Conservation (phyloP, 2,113 vertebrate species). For the Narcine bancroftii region DNA sequence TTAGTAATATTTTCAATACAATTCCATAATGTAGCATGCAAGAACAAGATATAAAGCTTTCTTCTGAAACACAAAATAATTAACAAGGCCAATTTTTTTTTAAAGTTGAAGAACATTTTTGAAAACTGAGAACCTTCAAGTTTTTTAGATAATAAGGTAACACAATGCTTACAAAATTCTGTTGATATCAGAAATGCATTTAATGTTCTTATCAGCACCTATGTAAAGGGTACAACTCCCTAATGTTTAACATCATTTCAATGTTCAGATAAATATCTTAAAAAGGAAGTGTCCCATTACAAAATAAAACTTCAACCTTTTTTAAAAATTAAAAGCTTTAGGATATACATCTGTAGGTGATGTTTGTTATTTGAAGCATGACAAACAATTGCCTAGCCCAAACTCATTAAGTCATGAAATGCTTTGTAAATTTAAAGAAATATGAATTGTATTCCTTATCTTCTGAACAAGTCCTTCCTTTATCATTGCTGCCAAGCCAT, state of each 20-base stretch:
- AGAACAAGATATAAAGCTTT: too few relatives aligned
- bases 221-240: too few relatives aligned
- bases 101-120: too few relatives aligned
- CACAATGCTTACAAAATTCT: too few relatives aligned
- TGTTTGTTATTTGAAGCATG: neutral
- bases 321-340: neutral
- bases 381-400: neutral
- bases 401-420: neutral
- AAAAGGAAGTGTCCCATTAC: neutral
- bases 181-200: too few relatives aligned
- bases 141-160: too few relatives aligned
- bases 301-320: neutral
- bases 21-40: too few relatives aligned
- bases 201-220: too few relatives aligned
- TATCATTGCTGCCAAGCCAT: constrained; percentile 64
- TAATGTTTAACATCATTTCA: neutral
- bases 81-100: too few relatives aligned
- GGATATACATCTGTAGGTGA: neutral
- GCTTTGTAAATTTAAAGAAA: neutral
- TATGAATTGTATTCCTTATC: constrained; percentile 68
- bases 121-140: too few relatives aligned
- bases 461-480: constrained; percentile 71
- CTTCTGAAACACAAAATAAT: too few relatives aligned
- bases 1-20: too few relatives aligned
- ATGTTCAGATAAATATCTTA: neutral